Conservation (phyloP, 1,140 invertebrate species). For the Capitella teleta region DNA sequence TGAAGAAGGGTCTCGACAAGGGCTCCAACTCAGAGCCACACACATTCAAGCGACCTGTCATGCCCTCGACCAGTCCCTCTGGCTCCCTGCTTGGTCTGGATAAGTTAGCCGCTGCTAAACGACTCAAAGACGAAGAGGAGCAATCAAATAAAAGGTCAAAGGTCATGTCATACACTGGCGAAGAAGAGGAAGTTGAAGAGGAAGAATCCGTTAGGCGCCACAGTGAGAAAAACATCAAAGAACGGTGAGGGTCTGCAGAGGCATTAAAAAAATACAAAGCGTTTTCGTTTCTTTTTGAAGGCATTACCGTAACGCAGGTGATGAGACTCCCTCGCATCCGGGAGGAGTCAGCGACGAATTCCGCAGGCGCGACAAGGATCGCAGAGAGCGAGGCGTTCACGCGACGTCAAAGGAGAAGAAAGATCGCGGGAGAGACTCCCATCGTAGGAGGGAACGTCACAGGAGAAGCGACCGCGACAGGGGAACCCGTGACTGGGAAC, state of each 20-base stretch:
- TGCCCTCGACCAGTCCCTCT: slow-evolving; percentile 32
- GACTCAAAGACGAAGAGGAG: slow-evolving; percentile 50
- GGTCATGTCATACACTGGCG: slow-evolving; percentile 45
- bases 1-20: slow-evolving; percentile 48
- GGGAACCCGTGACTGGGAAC: not conserved
- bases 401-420: slow-evolving; percentile 46
- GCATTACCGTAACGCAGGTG: slow-evolving; percentile 62
- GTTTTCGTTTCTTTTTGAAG: slow-evolving; percentile 33
- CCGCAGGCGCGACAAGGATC: slow-evolving; percentile 50
- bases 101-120: slow-evolving; percentile 55
- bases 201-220: slow-evolving; percentile 16
- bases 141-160: slow-evolving; percentile 40
- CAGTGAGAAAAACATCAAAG: slow-evolving; percentile 12
- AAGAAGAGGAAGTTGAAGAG: slow-evolving; percentile 45
- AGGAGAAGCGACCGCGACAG: not conserved
- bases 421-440: slow-evolving; percentile 11
- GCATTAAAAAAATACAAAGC: not conserved
- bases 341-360: slow-evolving; percentile 76
- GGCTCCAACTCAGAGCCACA: slow-evolving; percentile 50
- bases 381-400: slow-evolving; percentile 45
- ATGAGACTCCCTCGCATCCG: slow-evolving; percentile 86
- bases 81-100: slow-evolving; percentile 75
- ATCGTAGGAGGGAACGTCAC: not conserved
- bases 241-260: slow-evolving; percentile 4
- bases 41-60: slow-evolving; percentile 54